phyloP scores from a whole-genome alignment of 2,113 vertebrate species.

The Ammodytes marinus region DNA sequence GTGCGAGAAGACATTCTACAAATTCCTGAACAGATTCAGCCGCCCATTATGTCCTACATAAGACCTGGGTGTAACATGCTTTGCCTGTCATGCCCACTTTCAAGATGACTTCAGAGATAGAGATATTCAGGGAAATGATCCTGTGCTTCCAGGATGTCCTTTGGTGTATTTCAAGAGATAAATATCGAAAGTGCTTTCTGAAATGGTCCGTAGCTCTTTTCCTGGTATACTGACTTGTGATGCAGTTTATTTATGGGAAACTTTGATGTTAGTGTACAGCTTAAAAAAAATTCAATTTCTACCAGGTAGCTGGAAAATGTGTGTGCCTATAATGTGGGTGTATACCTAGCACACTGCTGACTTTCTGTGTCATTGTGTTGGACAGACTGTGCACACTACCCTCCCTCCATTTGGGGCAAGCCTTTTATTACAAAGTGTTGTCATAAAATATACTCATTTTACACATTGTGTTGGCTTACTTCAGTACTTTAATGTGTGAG shows the following conservation, averaged over 20 bases:
- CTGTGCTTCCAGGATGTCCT: constrained; percentile 55
- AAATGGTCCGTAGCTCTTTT: constrained; percentile 50
- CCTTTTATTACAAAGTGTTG: neutral
- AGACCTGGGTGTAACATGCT: constrained; percentile 14
- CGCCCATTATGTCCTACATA: constrained; percentile 1
- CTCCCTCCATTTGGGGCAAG: neutral
- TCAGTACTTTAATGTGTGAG: constrained; percentile 9
- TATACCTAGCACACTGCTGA: neutral
- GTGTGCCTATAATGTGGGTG: neutral
- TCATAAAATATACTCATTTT: neutral
- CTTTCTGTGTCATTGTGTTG: neutral
- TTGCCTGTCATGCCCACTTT: constrained; percentile 15
- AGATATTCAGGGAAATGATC: constrained; percentile 46
- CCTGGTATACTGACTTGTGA: constrained; percentile 27
- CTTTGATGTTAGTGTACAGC: constrained; percentile 13
- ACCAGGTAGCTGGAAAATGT: constrained; percentile 14
- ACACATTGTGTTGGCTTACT: neutral
- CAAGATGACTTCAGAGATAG: neutral
- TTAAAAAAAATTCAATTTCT: constrained; percentile 8
- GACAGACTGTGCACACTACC: neutral
- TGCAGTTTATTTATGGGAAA: constrained; percentile 42
- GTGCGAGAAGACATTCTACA: constrained; percentile 22
- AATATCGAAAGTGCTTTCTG: constrained; percentile 50
- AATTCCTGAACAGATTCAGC: constrained; percentile 41
- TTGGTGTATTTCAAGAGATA: constrained; percentile 50